These are phyloP conservation scores for Zonotrichia albicollis DNA, from an alignment of 2,797 vertebrate species.

Conservation along the genomic window DNA sequence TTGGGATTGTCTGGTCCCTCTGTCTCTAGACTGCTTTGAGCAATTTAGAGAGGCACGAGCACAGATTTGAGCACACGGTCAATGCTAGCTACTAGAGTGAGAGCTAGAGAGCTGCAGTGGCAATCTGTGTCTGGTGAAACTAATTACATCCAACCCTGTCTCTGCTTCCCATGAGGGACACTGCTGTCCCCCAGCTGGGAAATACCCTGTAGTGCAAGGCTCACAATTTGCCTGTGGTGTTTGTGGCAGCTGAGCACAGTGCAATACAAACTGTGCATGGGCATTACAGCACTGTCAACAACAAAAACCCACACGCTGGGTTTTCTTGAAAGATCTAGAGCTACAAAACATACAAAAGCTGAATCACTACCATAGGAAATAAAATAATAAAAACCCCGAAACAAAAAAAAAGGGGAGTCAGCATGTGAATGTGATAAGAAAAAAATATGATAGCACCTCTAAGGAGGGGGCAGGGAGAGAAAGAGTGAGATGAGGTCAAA, in stretches of 20 bases:
- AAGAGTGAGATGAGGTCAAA: constrained; percentile 59
- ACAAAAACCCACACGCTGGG: constrained; percentile 35
- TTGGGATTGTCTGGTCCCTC: background rate
- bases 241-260: background rate
- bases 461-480: constrained; percentile 65
- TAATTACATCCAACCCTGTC: constrained; percentile 19
- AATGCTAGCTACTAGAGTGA: background rate
- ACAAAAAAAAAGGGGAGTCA: constrained; percentile 38
- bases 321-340: constrained; percentile 61
- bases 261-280: constrained; percentile 13
- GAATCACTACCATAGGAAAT: constrained; percentile 73
- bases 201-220: constrained; percentile 11
- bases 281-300: constrained; percentile 46
- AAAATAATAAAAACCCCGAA: constrained; percentile 63
- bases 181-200: background rate
- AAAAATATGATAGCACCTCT: constrained; percentile 80
- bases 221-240: background rate
- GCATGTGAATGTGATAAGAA: constrained; percentile 66
- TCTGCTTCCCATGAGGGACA: background rate
- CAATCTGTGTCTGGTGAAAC: background rate
- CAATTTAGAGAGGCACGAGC: background rate
- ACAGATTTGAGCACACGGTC: background rate
- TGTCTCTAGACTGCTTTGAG: background rate
- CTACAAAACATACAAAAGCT: constrained; percentile 74
- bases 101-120: background rate